Evolutionary conservation across 2,113 vertebrate species (phyloP).

Genomic region (Siniperca chuatsi): DNA sequence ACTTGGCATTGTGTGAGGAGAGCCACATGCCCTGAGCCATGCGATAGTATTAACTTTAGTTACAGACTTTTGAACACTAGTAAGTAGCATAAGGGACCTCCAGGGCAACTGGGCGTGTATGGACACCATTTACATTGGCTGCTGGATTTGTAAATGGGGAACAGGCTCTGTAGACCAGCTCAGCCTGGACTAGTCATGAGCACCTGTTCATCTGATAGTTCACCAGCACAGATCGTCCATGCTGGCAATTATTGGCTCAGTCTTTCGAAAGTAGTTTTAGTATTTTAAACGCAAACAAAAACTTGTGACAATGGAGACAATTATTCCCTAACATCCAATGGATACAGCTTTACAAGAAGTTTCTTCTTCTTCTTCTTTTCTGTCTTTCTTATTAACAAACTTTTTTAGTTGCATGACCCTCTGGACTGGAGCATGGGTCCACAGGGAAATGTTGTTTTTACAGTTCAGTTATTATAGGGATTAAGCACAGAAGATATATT

Average conservation of each 20-base stretch:
- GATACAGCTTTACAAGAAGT: neutral
- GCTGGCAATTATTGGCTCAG: neutral
- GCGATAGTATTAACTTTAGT: slow-evolving; percentile 5
- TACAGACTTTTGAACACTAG: slow-evolving; percentile 12
- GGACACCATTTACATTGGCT: neutral
- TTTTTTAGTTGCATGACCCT: neutral
- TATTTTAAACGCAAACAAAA: neutral
- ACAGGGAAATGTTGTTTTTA: neutral
- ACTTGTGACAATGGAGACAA: neutral
- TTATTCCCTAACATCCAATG: neutral
- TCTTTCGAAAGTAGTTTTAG: neutral
- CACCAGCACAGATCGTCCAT: neutral
- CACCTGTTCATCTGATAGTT: slow-evolving; percentile 15
- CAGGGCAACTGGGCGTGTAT: neutral
- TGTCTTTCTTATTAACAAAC: neutral
- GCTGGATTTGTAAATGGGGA: slow-evolving; percentile 28
- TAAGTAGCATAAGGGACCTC: neutral
- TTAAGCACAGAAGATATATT: neutral
- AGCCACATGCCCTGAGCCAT: neutral
- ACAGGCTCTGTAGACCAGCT: neutral
- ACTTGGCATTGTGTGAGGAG: neutral
- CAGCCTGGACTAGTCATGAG: neutral
- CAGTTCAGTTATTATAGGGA: no score
- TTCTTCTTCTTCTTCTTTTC: neutral
- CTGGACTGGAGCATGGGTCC: neutral